Evolutionary conservation across 1,140 invertebrate genomes (phyloP), one percentile per base, ranked within the genome.

Genomic region (Drosophila parvula): DNA sequence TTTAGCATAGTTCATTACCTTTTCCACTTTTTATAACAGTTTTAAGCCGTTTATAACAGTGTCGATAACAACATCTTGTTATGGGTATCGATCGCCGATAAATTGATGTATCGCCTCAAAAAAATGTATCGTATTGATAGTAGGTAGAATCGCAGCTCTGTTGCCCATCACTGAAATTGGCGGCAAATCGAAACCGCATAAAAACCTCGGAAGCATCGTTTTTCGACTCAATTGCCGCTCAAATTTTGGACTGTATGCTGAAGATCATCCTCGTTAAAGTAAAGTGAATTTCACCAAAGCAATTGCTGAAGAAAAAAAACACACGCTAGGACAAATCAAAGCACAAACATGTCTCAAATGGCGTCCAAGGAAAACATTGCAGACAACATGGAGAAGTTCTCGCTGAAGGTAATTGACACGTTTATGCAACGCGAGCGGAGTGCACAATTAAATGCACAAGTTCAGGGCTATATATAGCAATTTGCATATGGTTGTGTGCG

Each of bases 321-420:
- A 47, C n/a, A n/a, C 22, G 18, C 27, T 30, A 51, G 16, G 11
- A 43, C 22, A 27, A 51, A 18, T 51, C 51, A 61, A 60, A 44
- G 11, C 28, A 58, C 9, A 65, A 84, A 60, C 48, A 88, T 81
- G 81, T 65, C 88, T 78, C 78, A 81, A 73, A 55, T 88, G 58
- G 83, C 83, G 73, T 90, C 90, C 40, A 92, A 92, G 47, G 91
- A 91, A 90, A 92, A 92, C 65, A 88, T 92, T 69, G 69, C 91
- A 36, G 91, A 91, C 76, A 91, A 91, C 53, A 71, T 92, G 91
- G 91, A 92, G 61, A 91, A 92, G 41, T 89, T 92, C 70, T 83
- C 91, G 18, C 78, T 91, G n/a, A 91, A 92, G 89, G 91, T 91
- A 74, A 58, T 45, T 65, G 60, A 74, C 84, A 81, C 83, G 74